phyloP scores from a whole-genome alignment of 1,140 invertebrate genomes.

The Euglossa dilemma region DNA sequence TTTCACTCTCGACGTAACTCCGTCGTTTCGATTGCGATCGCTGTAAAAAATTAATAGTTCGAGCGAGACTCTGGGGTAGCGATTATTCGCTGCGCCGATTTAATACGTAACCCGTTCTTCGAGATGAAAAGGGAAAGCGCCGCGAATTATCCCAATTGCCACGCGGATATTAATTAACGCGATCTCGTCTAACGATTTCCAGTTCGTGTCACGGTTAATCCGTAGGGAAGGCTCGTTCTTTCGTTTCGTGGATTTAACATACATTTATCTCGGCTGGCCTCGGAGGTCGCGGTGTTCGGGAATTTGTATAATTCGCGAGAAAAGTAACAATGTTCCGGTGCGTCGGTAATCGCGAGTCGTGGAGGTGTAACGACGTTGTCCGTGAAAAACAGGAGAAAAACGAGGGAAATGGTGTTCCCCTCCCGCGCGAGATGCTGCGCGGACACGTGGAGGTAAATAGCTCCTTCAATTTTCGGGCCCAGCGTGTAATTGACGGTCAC shows the following conservation, averaged over 20 bases:
- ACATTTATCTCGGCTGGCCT: background rate
- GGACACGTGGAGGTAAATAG: background rate
- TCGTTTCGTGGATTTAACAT: background rate
- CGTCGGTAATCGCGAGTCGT: too few species aligned
- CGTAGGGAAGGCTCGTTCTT: background rate
- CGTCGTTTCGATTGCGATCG: too few species aligned
- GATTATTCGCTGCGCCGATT: background rate
- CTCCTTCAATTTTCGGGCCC: background rate
- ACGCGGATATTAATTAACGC: background rate
- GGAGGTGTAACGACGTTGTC: background rate
- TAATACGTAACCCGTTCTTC: background rate
- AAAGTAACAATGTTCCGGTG: background rate
- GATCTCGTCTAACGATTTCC: background rate
- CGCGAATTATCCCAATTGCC: background rate
- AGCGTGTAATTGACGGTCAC: constrained; percentile 8
- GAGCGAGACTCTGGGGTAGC: background rate
- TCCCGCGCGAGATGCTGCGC: background rate
- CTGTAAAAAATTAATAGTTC: too few species aligned
- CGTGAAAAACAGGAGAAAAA: background rate
- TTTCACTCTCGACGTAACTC: too few species aligned
- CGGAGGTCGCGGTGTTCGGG: background rate
- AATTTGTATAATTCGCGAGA: background rate
- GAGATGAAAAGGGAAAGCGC: background rate
- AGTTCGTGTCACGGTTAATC: background rate
- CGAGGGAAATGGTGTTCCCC: background rate